Conservation (phyloP, 2,888 invertebrate species). For the Leuctra nigra region DNA sequence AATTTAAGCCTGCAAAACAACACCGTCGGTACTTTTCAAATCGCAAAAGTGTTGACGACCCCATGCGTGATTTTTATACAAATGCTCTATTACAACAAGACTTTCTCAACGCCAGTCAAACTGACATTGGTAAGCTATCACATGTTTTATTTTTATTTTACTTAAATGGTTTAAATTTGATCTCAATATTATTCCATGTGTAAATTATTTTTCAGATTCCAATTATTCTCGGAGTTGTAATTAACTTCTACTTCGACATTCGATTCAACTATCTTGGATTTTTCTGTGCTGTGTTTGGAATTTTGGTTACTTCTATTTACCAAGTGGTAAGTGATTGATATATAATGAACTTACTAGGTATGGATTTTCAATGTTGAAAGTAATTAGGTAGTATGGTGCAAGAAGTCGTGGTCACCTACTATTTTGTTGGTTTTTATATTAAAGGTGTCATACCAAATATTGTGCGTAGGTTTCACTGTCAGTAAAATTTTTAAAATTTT, state of each 20-base stretch:
- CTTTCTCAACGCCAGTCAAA: slow-evolving; percentile 43
- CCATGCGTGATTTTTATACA: slow-evolving; percentile 50
- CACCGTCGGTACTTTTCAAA: slow-evolving; percentile 52
- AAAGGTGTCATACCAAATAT: no score
- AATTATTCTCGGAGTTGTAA: slow-evolving; percentile 46
- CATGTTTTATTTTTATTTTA: no score
- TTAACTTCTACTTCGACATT: slow-evolving; percentile 50
- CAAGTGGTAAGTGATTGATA: slow-evolving; percentile 56
- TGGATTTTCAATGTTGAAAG: no score
- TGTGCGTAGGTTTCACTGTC: no score
- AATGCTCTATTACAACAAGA: slow-evolving; percentile 43
- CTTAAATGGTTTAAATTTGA: no score
- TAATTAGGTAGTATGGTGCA: no score
- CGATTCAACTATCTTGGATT: slow-evolving; percentile 47
- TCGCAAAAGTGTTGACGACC: slow-evolving; percentile 51
- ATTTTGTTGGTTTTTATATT: no score
- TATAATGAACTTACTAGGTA: no score
- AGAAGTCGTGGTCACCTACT: no score
- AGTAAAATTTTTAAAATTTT: no score
- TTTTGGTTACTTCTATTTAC: slow-evolving; percentile 49
- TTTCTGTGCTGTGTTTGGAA: slow-evolving; percentile 45
- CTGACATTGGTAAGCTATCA: slow-evolving; percentile 47
- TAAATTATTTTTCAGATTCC: slow-evolving; percentile 40
- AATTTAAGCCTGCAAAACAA: slow-evolving; percentile 51
- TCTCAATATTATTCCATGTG: no score